Conservation (phyloP, 2,888 invertebrate species). For the Xestia ashworthii region DNA sequence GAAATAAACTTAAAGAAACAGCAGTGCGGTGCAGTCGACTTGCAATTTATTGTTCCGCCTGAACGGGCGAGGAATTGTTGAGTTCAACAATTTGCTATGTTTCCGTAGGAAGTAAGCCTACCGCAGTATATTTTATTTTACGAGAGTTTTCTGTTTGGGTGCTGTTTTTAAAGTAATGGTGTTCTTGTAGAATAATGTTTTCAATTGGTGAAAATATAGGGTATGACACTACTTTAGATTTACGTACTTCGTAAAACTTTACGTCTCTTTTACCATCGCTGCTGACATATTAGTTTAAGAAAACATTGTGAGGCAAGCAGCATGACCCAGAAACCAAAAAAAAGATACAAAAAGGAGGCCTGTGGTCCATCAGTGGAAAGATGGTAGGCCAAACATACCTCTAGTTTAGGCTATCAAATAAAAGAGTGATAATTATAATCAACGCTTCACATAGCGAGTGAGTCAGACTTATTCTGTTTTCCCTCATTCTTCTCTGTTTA, state of each 20-base stretch:
- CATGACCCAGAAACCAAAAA: too few relatives aligned
- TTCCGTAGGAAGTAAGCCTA: constrained; percentile 55
- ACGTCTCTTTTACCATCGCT: too few relatives aligned
- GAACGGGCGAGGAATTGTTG: constrained; percentile 65
- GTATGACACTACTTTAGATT: background rate
- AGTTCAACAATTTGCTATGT: constrained; percentile 58
- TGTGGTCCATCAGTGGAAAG: too few relatives aligned
- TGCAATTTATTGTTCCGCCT: constrained; percentile 70
- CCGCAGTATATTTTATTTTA: constrained; percentile 46
- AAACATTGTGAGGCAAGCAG: too few relatives aligned
- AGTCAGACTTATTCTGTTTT: too few relatives aligned
- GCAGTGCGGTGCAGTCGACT: constrained; percentile 65
- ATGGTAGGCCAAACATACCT: too few relatives aligned
- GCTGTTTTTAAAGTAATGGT: constrained; percentile 22
- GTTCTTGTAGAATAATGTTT: background rate
- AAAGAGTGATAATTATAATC: too few relatives aligned
- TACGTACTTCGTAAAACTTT: background rate
- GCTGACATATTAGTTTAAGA: too few relatives aligned
- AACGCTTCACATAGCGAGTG: too few relatives aligned
- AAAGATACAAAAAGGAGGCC: too few relatives aligned
- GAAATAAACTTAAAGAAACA: constrained; percentile 67
- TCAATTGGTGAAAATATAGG: background rate
- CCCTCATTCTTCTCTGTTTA: too few relatives aligned
- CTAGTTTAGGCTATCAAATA: background rate
- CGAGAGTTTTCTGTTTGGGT: constrained; percentile 15